A percentile compares a stretch with the other conserved stretches of the same genome.
Evolutionary conservation across 2,797 vertebrate genomes (phyloP).

Genomic region (Acanthiza pusilla): DNA sequence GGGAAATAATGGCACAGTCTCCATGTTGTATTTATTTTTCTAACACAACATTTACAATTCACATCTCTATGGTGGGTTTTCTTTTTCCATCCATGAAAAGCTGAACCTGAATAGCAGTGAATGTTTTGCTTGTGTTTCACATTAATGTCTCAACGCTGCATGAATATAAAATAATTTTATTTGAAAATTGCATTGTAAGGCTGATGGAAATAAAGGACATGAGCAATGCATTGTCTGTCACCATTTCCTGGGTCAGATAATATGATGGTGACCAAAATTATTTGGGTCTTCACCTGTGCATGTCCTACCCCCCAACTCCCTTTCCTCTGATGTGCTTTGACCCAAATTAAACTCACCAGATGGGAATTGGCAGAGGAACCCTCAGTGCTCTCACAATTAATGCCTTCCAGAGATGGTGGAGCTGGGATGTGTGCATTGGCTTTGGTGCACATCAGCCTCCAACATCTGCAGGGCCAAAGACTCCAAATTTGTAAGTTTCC

Average conservation of each 20-base stretch:
- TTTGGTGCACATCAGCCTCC: not conserved
- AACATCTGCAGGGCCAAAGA: not conserved
- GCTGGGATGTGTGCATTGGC: not conserved
- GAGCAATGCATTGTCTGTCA: not conserved
- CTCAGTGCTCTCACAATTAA: not conserved
- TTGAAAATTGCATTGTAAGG: not conserved
- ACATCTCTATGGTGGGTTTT: too few species aligned
- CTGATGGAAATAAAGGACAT: not conserved
- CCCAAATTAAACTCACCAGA: too few species aligned
- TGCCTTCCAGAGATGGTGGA: not conserved
- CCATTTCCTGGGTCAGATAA: not conserved
- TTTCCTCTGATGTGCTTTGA: not conserved
- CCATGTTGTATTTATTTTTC: not conserved
- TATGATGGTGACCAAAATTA: not conserved
- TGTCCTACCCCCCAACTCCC: too few species aligned
- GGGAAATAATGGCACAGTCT: not conserved
- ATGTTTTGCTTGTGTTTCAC: not conserved
- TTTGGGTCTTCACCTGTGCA: not conserved
- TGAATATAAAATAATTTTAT: not conserved
- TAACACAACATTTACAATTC: not conserved
- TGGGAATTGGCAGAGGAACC: not conserved
- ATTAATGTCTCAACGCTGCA: not conserved
- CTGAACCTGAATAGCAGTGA: not conserved
- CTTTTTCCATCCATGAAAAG: not conserved
- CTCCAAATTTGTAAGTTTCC: not conserved